phyloP scores from a whole-genome alignment of 2,888 invertebrate genomes.

The Cosmopolites sordidus region DNA sequence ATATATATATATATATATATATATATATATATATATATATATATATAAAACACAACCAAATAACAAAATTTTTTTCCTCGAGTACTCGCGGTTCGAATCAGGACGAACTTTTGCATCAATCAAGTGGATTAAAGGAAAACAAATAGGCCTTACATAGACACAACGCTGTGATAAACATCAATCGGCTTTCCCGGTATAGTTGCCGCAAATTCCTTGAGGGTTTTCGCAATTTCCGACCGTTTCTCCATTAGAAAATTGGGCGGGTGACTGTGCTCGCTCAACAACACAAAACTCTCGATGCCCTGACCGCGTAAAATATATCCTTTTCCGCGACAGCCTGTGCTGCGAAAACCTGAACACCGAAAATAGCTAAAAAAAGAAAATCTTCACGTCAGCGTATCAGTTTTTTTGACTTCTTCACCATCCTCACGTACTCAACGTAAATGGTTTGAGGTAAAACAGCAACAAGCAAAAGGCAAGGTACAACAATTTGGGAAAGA shows the following conservation, averaged over 20 bases:
- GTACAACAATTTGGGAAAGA: no score
- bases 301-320: constrained; percentile 32
- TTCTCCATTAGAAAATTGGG: constrained; percentile 32
- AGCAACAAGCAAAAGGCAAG: no score
- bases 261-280: constrained; percentile 35
- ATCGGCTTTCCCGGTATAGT: constrained; percentile 30
- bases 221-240: constrained; percentile 31
- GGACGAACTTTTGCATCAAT: no score
- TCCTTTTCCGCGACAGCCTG: constrained; percentile 36
- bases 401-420: not conserved
- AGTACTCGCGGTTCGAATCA: no score
- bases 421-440: no score
- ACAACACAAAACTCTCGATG: constrained; percentile 31
- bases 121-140: no score
- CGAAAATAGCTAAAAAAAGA: constrained; percentile 17
- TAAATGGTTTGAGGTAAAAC: not conserved
- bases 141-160: constrained; percentile 30
- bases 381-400: not conserved
- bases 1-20: no score
- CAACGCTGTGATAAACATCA: constrained; percentile 32
- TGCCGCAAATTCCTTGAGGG: constrained; percentile 30
- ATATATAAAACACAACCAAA: no score
- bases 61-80: no score
- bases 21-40: no score
- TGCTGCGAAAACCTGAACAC: constrained; percentile 28